These are phyloP conservation scores for Cantharis nigra DNA, from an alignment of 2,888 invertebrate species.

Conservation along the genomic window DNA sequence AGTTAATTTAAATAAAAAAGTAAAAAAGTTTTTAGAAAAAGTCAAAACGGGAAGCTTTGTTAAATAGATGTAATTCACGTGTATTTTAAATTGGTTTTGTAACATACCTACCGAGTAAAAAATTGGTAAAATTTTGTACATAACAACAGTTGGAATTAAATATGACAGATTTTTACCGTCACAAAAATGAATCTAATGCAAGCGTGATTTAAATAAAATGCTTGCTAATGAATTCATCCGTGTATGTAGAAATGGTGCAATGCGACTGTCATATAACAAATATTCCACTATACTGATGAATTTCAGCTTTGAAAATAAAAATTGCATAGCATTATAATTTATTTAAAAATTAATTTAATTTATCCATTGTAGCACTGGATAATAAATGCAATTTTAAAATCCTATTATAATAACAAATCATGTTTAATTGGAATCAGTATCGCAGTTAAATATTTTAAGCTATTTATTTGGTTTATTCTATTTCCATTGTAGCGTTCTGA, in stretches of 20 bases:
- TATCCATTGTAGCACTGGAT: no score
- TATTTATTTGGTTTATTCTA: no score
- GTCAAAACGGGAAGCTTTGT: not conserved
- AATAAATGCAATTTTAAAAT: no score
- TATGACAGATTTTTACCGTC: not conserved
- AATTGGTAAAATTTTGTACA: not conserved
- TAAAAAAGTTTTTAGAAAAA: not conserved
- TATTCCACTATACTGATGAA: not conserved
- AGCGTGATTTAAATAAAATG: conserved; percentile 16
- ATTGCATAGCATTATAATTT: not conserved
- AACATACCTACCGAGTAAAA: not conserved
- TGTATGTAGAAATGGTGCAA: conserved; percentile 7
- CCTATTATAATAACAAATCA: no score
- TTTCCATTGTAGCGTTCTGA: no score
- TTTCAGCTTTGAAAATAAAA: not conserved
- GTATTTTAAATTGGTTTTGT: not conserved
- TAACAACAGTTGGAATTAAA: not conserved
- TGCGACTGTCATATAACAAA: not conserved
- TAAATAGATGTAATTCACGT: not conserved
- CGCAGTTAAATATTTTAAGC: no score
- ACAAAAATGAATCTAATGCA: conserved; percentile 8
- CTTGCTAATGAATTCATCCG: conserved; percentile 22
- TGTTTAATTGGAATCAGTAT: no score
- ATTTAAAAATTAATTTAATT: not conserved
- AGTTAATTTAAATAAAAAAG: not conserved